A percentile compares a stretch with the other conserved stretches of the same genome.
Conservation (phyloP, 2,888 invertebrate genomes). For the Pristionchus mayeri region DNA sequence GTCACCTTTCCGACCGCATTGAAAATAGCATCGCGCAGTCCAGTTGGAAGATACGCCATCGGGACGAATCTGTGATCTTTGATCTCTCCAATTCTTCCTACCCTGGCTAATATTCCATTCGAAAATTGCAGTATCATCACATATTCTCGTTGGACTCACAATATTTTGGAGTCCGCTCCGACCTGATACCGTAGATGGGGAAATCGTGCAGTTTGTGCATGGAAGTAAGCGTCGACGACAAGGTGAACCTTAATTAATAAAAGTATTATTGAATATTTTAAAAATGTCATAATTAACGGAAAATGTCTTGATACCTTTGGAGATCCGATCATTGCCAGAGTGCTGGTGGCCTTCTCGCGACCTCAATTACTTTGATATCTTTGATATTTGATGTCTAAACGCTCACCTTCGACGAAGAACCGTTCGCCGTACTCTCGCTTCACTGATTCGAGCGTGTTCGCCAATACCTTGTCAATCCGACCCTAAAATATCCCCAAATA, state of each 20-base stretch:
- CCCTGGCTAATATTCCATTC: no score
- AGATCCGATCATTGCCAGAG: conserved; percentile 54
- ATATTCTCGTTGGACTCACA: not conserved
- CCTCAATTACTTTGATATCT: not conserved
- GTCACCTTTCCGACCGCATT: not conserved
- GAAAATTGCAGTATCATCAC: no score
- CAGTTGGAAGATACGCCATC: conserved; percentile 58
- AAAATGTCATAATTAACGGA: no score
- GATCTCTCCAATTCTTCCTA: no score
- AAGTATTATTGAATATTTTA: not conserved
- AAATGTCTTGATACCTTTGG: conserved; percentile 34
- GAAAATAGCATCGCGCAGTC: conserved; percentile 58
- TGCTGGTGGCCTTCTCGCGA: conserved; percentile 51
- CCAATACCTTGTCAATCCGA: not conserved
- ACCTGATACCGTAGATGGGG: not conserved
- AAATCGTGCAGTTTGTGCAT: conserved; percentile 65
- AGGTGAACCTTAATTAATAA: conserved; percentile 51
- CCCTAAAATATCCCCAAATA: no score
- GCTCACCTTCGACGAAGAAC: conserved; percentile 51
- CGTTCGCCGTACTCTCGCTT: conserved; percentile 61
- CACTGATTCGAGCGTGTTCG: not conserved
- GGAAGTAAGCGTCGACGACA: conserved; percentile 70
- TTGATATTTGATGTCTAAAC: not conserved
- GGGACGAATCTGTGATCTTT: conserved; percentile 55
- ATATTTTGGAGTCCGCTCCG: not conserved